Evolutionary conservation across 2,888 invertebrate genomes (phyloP).

Genomic region (Elegia similella): DNA sequence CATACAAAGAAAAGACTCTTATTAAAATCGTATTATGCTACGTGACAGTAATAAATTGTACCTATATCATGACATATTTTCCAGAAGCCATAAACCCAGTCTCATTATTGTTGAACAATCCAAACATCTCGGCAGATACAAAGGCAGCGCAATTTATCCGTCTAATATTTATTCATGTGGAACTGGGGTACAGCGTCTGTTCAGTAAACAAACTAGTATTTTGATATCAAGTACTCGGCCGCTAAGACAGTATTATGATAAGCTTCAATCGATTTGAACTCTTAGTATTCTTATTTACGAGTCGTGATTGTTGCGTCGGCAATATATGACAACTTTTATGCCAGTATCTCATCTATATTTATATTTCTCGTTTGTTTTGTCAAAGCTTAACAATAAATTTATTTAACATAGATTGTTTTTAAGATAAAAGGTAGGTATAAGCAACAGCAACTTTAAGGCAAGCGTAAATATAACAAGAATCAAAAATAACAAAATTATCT

Average conservation of each 20-base stretch:
- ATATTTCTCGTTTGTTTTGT: too few species aligned
- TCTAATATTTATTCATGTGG: conserved; percentile 30
- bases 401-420: too few species aligned
- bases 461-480: too few species aligned
- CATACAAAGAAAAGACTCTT: not conserved
- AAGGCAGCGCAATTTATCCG: conserved; percentile 22
- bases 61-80: not conserved
- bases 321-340: too few species aligned
- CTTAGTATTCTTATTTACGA: conserved; percentile 7
- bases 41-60: too few species aligned
- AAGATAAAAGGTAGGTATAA: too few species aligned
- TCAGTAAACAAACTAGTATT: conserved; percentile 35
- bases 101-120: conserved; percentile 13
- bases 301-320: too few species aligned
- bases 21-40: not conserved
- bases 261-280: conserved; percentile 8
- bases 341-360: too few species aligned
- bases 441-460: too few species aligned
- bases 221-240: conserved; percentile 30
- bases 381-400: too few species aligned
- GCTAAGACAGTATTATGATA: conserved; percentile 30
- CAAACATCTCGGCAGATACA: conserved; percentile 22
- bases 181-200: conserved; percentile 28
- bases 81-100: not conserved
- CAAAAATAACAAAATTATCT: too few species aligned